phyloP scores from a whole-genome alignment of 2,113 vertebrate species.

The Aldabrachelys gigantea region DNA sequence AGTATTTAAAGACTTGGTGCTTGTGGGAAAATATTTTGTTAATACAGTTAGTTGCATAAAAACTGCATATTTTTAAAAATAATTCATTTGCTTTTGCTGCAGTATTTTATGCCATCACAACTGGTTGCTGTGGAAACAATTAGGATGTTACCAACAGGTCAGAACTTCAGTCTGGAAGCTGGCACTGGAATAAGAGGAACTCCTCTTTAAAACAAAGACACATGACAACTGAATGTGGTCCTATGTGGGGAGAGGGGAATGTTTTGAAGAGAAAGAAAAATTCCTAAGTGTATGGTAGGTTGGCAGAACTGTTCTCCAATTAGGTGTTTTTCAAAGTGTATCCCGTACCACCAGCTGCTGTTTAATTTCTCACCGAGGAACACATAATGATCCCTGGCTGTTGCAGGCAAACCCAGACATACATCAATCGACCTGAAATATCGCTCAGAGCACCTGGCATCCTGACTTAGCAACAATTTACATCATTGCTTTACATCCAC shows the following conservation, averaged over 20 bases:
- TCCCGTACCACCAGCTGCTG: not conserved
- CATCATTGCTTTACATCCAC: constrained; percentile 50
- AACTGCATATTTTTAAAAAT: not conserved
- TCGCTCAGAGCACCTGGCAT: constrained; percentile 63
- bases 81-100: not conserved
- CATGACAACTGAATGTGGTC: not conserved
- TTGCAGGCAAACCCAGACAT: constrained; percentile 28
- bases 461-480: constrained; percentile 75
- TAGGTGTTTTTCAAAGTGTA: not conserved
- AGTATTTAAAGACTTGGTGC: not conserved
- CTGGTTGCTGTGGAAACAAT: not conserved
- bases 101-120: not conserved
- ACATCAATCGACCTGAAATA: constrained; percentile 65
- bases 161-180: not conserved
- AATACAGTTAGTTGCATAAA: not conserved
- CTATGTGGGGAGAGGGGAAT: not conserved
- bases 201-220: not conserved
- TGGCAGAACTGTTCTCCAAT: not conserved
- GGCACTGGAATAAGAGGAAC: not conserved
- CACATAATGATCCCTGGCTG: not conserved
- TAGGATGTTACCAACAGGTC: not conserved
- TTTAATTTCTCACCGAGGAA: not conserved
- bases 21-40: not conserved
- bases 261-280: not conserved
- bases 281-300: not conserved